A percentile compares a stretch with the other conserved stretches of the same genome.
These are phyloP conservation scores for Xiphias gladius DNA, from an alignment of 2,113 vertebrate genomes.

Conservation along the genomic window DNA sequence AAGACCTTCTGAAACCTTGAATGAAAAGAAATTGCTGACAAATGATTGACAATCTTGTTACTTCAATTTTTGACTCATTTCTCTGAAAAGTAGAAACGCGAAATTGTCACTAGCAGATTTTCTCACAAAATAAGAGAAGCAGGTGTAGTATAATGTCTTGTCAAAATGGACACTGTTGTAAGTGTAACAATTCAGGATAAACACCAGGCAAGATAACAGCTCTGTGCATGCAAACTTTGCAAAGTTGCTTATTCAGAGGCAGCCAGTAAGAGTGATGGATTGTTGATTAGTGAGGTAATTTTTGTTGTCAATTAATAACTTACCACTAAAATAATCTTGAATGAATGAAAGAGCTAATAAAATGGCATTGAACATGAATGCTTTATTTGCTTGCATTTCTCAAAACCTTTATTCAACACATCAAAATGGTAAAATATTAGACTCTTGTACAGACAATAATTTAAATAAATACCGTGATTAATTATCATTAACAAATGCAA, in stretches of 20 bases:
- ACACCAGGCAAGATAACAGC: background rate
- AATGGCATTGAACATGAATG: background rate
- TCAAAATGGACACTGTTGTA: no score
- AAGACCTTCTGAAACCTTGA: no score
- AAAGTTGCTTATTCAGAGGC: no score
- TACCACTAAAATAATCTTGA: background rate
- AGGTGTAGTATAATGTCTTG: no score
- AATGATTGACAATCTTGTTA: no score
- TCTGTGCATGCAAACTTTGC: background rate
- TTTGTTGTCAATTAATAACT: background rate
- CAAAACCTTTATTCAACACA: constrained; percentile 78
- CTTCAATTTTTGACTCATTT: no score
- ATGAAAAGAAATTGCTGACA: no score
- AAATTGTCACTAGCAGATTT: no score
- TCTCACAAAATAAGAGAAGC: no score
- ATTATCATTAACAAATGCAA: constrained; percentile 70
- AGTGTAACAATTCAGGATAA: background rate
- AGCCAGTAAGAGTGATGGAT: background rate
- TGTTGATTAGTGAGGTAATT: background rate
- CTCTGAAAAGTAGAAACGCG: no score
- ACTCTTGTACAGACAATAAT: constrained; percentile 72
- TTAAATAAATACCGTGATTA: constrained; percentile 78
- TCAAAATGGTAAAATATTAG: constrained; percentile 78
- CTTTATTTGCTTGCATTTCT: constrained; percentile 68
- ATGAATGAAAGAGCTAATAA: background rate